Percentiles rank a stretch among this genome's conserved stretches.
phyloP scores from a whole-genome alignment of 2,797 vertebrate genomes.

The Pipistrellus kuhlii region DNA sequence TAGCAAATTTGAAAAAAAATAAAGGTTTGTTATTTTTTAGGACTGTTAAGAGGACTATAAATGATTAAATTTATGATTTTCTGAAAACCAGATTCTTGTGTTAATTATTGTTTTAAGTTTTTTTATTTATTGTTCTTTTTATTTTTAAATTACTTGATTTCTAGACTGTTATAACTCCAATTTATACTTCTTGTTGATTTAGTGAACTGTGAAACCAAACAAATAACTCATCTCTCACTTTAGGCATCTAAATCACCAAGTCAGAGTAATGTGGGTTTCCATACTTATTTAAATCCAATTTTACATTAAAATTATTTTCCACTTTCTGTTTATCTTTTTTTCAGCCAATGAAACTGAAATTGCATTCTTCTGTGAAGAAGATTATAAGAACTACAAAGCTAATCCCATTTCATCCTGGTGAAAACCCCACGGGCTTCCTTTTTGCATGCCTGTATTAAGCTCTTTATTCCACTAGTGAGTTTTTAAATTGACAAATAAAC shows the following conservation, averaged over 20 bases:
- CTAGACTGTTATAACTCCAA: not conserved
- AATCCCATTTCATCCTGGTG: conserved; percentile 91
- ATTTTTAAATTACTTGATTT: conserved; percentile 67
- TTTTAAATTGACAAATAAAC: conserved; percentile 85
- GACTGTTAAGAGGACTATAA: conserved; percentile 53
- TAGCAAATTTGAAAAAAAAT: conserved; percentile 73
- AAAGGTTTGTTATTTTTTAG: conserved; percentile 72
- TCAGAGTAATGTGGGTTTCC: conserved; percentile 22
- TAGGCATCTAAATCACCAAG: not conserved
- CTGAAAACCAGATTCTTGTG: conserved; percentile 68
- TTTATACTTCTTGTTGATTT: conserved; percentile 22
- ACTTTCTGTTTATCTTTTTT: conserved; percentile 75
- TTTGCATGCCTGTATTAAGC: conserved; percentile 82
- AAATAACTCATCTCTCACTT: not conserved
- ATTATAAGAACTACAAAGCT: conserved; percentile 93
- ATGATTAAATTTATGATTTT: conserved; percentile 73
- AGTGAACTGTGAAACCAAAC: not conserved
- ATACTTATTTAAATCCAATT: conserved; percentile 68
- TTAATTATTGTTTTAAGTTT: conserved; percentile 71
- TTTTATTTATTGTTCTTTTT: conserved; percentile 61
- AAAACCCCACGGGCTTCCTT: conserved; percentile 74
- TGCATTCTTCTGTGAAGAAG: conserved; percentile 94
- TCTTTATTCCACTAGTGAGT: conserved; percentile 84
- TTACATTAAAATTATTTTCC: conserved; percentile 61
- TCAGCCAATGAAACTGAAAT: conserved; percentile 95